Evolutionary conservation across 2,888 invertebrate genomes (phyloP), one percentile per base, ranked within the genome.

Genomic region (Meiosimyza platycephala): DNA sequence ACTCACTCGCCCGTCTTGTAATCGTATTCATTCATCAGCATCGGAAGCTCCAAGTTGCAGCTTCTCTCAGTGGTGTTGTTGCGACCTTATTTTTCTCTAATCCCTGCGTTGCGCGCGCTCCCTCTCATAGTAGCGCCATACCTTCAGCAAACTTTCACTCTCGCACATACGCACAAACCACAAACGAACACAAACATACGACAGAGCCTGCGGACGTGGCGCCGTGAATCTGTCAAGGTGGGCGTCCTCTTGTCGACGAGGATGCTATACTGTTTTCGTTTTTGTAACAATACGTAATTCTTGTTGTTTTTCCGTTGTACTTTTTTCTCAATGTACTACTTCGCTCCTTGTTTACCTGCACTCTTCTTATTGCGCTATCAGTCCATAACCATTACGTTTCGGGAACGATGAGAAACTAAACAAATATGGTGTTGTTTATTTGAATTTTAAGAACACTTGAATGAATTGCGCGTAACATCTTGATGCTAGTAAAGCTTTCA

Each of bases 41-140:
- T 63, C 63, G 18, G 63, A 63, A 63, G 63, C 63, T 63, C 63
- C 47, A 40, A 40, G 40, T 40, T 62, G 62, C 63, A 63, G 63
- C 63, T 63, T 63, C 63, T 48, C 18, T 16, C 9, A 40, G 16
- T 16, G n/a, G 15, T 47, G 47, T 16, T 40, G 62, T 47, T 47
- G 40, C 63, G 63, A 63, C 63, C 63, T 63, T 63, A 63, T 63
- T 63, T 40, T 40, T 63, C 16, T 16, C 7, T 13, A 16, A 18
- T 15, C 48, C 18, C 63, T 48, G 16, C 15, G 33, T 40, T 47
- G 33, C 40, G 40, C 63, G 40, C 47, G n/a, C 22, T 28, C 12
- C 22, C 22, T 40, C 1, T 40, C 9, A 22, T 28, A 28, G 28
- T 13, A 3, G 13, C 12, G 28, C 13, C 22, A 28, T 28, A 28